A percentile compares a stretch with the other conserved stretches of the same genome.
Conservation (phyloP, 1,140 invertebrate species). For the Drosophila repleta region DNA sequence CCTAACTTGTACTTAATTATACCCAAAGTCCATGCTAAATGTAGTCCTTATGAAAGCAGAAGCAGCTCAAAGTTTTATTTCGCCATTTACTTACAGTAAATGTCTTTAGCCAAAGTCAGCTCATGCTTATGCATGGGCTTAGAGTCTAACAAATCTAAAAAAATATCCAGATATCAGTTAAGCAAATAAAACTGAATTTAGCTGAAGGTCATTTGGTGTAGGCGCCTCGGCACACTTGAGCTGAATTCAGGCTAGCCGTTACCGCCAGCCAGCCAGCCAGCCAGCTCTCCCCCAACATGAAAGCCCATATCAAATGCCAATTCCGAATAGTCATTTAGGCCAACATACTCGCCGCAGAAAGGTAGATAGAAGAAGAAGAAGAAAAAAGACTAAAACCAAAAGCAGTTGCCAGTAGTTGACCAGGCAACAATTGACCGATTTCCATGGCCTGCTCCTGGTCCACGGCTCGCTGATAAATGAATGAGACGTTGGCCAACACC, state of each 20-base stretch:
- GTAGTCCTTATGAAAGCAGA: too few species aligned
- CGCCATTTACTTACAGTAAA: too few species aligned
- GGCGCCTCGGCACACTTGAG: slow-evolving; percentile 8
- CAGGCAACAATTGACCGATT: slow-evolving; percentile 77
- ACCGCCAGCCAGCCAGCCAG: too few species aligned
- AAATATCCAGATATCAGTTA: too few species aligned
- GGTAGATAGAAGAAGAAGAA: slow-evolving; percentile 4
- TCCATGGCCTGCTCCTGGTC: slow-evolving; percentile 46
- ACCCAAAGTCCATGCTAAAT: too few species aligned
- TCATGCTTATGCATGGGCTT: too few species aligned
- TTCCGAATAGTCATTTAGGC: slow-evolving; percentile 68
- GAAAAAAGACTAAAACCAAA: slow-evolving; percentile 19
- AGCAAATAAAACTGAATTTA: too few species aligned
- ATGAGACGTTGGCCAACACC: slow-evolving; percentile 77
- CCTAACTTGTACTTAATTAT: too few species aligned
- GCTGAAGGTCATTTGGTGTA: slow-evolving; percentile 35
- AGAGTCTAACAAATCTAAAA: too few species aligned
- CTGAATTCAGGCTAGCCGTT: slow-evolving; percentile 8
- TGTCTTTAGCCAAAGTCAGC: too few species aligned
- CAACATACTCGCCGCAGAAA: slow-evolving; percentile 59
- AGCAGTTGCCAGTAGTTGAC: slow-evolving; percentile 63
- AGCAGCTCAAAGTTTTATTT: too few species aligned
- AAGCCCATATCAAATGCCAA: slow-evolving; percentile 33
- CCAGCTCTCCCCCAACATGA: not conserved
- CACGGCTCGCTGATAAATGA: slow-evolving; percentile 63